These are phyloP conservation scores for Caenorhabditis uteleia DNA, from an alignment of 2,888 invertebrate species.

Conservation along the genomic window DNA sequence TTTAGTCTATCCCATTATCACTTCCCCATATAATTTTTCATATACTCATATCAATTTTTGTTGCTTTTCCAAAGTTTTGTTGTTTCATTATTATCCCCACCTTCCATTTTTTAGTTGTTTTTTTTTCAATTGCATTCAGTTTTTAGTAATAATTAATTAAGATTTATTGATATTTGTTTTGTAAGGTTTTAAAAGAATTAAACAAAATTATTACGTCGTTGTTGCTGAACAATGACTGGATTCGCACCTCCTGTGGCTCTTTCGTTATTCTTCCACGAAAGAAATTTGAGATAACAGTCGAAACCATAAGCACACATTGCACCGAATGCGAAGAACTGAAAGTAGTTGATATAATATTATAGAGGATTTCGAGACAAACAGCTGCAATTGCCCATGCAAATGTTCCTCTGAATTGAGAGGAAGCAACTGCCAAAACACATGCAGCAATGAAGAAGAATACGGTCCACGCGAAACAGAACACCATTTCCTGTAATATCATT, in stretches of 20 bases:
- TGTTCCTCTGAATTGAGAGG: constrained; percentile 53
- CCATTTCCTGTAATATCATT: constrained; percentile 76
- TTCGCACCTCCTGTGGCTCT: constrained; percentile 35
- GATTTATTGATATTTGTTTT: too few relatives aligned
- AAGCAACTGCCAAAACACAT: constrained; percentile 74
- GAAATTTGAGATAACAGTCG: constrained; percentile 83
- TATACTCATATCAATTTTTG: too few relatives aligned
- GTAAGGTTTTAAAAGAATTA: background rate
- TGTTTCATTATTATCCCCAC: background rate
- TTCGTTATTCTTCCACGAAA: constrained; percentile 73
- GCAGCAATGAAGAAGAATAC: constrained; percentile 81
- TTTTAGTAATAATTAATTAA: background rate
- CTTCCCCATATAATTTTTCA: background rate
- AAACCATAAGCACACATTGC: constrained; percentile 81
- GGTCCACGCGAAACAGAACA: constrained; percentile 80
- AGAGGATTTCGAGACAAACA: constrained; percentile 74
- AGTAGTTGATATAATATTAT: constrained; percentile 48
- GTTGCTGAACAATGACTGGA: constrained; percentile 27
- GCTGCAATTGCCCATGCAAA: constrained; percentile 78
- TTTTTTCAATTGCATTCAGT: background rate
- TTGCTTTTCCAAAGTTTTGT: too few relatives aligned
- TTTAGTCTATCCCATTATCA: background rate
- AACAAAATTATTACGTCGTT: constrained; percentile 7
- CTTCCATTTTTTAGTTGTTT: background rate
- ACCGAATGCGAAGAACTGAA: constrained; percentile 85